These are phyloP conservation scores for Sebastes glaucus DNA, from an alignment of 2,797 vertebrate species.

Conservation along the genomic window DNA sequence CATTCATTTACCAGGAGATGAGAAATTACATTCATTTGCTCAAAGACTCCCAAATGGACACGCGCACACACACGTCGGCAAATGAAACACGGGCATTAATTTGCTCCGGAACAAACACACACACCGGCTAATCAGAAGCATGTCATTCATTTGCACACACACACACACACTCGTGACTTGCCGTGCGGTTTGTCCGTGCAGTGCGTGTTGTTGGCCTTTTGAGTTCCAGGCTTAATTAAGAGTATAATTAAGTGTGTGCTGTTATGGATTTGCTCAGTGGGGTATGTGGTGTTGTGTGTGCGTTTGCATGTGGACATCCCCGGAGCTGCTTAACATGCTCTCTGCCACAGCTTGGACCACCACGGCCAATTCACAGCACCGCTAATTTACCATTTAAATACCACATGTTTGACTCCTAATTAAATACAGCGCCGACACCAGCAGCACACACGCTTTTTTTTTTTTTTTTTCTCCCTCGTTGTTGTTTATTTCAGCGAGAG, in stretches of 20 bases:
- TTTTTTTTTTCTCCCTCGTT: not conserved
- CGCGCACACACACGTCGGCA: not conserved
- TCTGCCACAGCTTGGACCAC: slow-evolving; percentile 64
- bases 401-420: slow-evolving; percentile 78
- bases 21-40: slow-evolving; percentile 43
- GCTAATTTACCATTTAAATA: slow-evolving; percentile 76
- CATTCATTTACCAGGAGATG: slow-evolving; percentile 19
- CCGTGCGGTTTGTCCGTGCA: not conserved
- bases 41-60: slow-evolving; percentile 37
- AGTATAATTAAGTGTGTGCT: slow-evolving; percentile 68
- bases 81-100: slow-evolving; percentile 27
- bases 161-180: not conserved
- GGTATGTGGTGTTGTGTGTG: slow-evolving; percentile 24
- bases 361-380: slow-evolving; percentile 56
- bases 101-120: slow-evolving; percentile 19
- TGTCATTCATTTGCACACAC: slow-evolving; percentile 24
- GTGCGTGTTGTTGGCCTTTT: slow-evolving; percentile 53
- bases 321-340: slow-evolving; percentile 29
- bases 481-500: slow-evolving; percentile 16
- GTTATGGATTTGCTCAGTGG: slow-evolving; percentile 60
- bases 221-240: slow-evolving; percentile 72
- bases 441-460: not conserved
- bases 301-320: slow-evolving; percentile 36
- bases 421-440: slow-evolving; percentile 43
- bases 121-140: not conserved